Percentiles rank a stretch among this genome's conserved stretches.
phyloP scores from a whole-genome alignment of 2,113 vertebrate genomes.

The Ailuropoda melanoleuca region DNA sequence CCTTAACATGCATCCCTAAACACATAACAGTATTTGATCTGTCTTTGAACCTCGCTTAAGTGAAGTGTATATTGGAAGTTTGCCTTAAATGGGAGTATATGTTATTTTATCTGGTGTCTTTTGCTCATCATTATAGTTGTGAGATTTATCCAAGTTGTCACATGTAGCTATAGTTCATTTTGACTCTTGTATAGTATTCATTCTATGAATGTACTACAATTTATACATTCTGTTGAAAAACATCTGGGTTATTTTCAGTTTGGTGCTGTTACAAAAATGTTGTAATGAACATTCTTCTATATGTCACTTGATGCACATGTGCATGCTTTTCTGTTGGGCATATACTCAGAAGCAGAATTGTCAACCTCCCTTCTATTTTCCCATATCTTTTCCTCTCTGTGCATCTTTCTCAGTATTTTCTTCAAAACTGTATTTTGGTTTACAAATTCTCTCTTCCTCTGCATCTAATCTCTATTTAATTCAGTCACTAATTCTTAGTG shows the following conservation, averaged over 20 bases:
- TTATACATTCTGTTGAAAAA: neutral
- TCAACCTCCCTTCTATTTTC: neutral
- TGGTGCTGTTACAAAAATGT: neutral
- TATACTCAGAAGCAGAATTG: conserved; percentile 1
- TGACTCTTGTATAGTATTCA: neutral
- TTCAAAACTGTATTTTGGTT: neutral
- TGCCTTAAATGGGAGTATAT: neutral
- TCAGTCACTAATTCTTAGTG: neutral
- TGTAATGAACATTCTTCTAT: neutral
- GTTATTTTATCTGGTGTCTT: neutral
- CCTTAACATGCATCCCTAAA: neutral
- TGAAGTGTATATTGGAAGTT: neutral
- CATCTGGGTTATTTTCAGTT: neutral
- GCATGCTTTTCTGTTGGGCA: neutral
- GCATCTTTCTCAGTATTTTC: neutral
- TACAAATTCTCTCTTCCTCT: neutral
- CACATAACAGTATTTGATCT: neutral
- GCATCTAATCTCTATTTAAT: neutral
- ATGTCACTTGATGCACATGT: neutral
- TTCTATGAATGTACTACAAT: neutral
- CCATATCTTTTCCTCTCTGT: neutral
- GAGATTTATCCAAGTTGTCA: neutral
- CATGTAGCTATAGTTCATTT: neutral
- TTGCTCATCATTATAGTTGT: neutral
- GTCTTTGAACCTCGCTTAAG: conserved; percentile 2